Conservation (phyloP, 2,797 vertebrate species). For the Nannoperca australis region DNA sequence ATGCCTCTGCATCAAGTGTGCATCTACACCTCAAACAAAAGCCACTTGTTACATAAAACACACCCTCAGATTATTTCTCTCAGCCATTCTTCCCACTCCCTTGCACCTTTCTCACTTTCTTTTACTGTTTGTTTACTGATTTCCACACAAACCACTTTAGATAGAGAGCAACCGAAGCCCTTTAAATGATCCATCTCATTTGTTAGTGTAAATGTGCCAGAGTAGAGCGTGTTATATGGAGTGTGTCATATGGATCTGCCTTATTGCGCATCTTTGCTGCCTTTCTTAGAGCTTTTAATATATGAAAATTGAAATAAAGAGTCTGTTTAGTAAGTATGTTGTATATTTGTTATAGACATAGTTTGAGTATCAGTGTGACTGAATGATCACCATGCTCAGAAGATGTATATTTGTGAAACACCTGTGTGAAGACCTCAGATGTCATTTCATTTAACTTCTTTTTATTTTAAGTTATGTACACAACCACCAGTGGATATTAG, state of each 20-base stretch:
- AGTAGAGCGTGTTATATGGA: conserved; percentile 70
- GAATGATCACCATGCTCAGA: conserved; percentile 74
- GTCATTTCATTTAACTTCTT: conserved; percentile 62
- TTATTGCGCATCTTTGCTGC: conserved; percentile 93
- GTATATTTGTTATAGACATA: conserved; percentile 78
- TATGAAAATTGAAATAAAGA: conserved; percentile 75
- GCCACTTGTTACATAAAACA: conserved; percentile 15
- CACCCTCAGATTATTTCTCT: conserved; percentile 7
- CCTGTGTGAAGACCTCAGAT: conserved; percentile 73
- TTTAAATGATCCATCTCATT: conserved; percentile 82
- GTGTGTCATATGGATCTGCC: conserved; percentile 90
- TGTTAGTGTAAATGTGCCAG: conserved; percentile 72
- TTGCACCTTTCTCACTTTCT: neutral
- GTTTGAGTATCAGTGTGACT: conserved; percentile 68
- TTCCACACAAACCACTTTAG: conserved; percentile 50
- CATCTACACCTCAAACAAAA: conserved; percentile 31
- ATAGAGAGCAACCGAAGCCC: conserved; percentile 76
- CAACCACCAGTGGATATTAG: conserved; percentile 40
- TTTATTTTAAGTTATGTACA: conserved; percentile 56
- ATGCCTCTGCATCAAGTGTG: conserved; percentile 22
- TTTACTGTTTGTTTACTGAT: conserved; percentile 11
- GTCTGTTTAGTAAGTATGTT: conserved; percentile 79
- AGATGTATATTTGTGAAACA: conserved; percentile 79
- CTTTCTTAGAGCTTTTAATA: conserved; percentile 89
- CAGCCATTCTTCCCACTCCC: conserved; percentile 6